Conservation (phyloP, 23 tunicate species). For the Ascidia mentula region DNA sequence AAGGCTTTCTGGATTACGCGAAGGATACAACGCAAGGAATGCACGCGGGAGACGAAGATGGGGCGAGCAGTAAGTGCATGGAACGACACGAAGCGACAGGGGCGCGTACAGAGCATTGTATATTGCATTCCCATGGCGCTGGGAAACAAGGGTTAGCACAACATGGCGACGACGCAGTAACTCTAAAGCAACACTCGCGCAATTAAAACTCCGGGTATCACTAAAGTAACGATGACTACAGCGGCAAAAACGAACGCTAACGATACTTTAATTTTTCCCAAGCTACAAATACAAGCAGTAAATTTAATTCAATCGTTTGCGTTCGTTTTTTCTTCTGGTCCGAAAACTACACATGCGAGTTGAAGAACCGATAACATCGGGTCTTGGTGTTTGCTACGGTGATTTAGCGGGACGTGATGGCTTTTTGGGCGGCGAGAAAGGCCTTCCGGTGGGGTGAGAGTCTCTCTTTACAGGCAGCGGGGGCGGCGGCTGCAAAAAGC, state of each 20-base stretch:
- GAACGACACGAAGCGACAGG: background rate
- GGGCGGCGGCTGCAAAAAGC: conserved; percentile 54
- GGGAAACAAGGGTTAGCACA: background rate
- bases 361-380: too few relatives aligned
- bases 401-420: conserved; percentile 21
- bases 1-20: conserved; percentile 7
- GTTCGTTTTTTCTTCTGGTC: too few relatives aligned
- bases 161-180: too few relatives aligned
- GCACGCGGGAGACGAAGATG: background rate
- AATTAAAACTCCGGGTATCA: too few relatives aligned
- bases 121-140: conserved; percentile 2
- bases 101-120: background rate
- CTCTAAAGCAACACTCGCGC: too few relatives aligned
- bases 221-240: too few relatives aligned
- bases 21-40: background rate
- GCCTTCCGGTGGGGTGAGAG: background rate
- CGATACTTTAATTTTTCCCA: too few relatives aligned
- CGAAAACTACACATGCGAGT: too few relatives aligned
- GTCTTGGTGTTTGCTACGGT: background rate
- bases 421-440: conserved; percentile 26
- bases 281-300: too few relatives aligned
- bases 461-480: conserved; percentile 65
- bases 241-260: too few relatives aligned
- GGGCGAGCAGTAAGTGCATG: background rate
- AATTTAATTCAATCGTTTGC: too few relatives aligned